Conservation (phyloP, 2,888 invertebrate species). For the Dichetophora obliterata region DNA sequence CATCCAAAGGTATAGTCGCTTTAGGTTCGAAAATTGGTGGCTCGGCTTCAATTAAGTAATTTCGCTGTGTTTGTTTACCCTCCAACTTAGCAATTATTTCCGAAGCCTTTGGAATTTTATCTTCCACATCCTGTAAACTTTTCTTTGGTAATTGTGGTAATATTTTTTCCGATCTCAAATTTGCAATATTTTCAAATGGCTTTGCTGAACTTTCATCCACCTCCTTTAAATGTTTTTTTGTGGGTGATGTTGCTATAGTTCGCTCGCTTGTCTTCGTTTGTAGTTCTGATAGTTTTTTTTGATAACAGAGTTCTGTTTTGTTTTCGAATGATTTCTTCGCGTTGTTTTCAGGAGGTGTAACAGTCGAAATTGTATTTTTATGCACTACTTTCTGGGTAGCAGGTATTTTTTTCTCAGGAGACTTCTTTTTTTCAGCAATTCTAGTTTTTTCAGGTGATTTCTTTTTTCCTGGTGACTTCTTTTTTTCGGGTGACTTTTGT, state of each 20-base stretch:
- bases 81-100: constrained; percentile 36
- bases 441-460: constrained; percentile 55
- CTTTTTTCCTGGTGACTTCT: constrained; percentile 39
- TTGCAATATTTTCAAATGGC: neutral
- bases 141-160: neutral
- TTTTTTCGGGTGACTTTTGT: constrained; percentile 51
- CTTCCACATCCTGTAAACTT: neutral
- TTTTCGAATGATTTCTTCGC: too few relatives aligned
- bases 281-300: neutral
- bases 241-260: neutral
- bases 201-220: neutral
- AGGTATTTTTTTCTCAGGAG: constrained; percentile 52
- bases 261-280: neutral
- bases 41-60: neutral
- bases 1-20: neutral
- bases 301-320: neutral
- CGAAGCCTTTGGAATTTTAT: constrained; percentile 18
- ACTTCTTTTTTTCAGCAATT: constrained; percentile 40
- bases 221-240: neutral
- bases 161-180: neutral
- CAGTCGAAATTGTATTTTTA: constrained; percentile 7
- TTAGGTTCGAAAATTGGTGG: neutral
- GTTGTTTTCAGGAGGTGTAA: too few relatives aligned
- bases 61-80: constrained; percentile 24
- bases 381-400: constrained; percentile 58